These are phyloP conservation scores for Alcis repandata DNA, from an alignment of 2,888 invertebrate species.

Conservation along the genomic window DNA sequence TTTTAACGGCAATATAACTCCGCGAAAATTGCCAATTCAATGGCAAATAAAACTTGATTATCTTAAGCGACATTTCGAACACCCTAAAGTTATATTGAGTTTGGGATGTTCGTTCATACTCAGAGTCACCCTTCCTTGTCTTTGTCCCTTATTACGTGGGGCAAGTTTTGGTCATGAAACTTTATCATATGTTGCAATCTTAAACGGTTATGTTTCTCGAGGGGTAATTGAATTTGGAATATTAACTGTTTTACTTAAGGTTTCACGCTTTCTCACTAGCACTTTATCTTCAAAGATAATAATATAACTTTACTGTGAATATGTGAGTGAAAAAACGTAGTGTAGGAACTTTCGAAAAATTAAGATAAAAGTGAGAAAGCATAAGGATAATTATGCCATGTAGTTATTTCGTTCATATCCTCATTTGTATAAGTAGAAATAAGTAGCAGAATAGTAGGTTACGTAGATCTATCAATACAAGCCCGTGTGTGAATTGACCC, in stretches of 20 bases:
- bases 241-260: not conserved
- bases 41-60: slow-evolving; percentile 50
- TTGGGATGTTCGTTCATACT: slow-evolving; percentile 28
- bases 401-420: no score
- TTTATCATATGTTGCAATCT: slow-evolving; percentile 31
- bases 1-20: slow-evolving; percentile 42
- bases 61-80: slow-evolving; percentile 48
- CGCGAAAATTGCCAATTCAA: slow-evolving; percentile 46
- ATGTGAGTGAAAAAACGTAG: no score
- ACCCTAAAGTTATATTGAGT: slow-evolving; percentile 49
- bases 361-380: no score
- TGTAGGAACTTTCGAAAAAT: no score
- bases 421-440: no score
- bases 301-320: no score
- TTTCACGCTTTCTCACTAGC: not conserved
- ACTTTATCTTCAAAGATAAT: no score
- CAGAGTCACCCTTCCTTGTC: slow-evolving; percentile 23
- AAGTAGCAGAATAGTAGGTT: no score
- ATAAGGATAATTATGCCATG: no score
- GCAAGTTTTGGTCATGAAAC: slow-evolving; percentile 26
- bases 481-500: no score
- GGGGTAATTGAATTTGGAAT: slow-evolving; percentile 13
- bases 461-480: no score
- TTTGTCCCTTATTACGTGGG: slow-evolving; percentile 15
- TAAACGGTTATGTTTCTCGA: slow-evolving; percentile 16